Evolutionary conservation across 2,113 vertebrate genomes (phyloP).

Genomic region (Rattus norvegicus): GRCr8 NC_086039.1:65357001-65357500

Average conservation of each 20-base stretch:
- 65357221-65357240: not conserved
- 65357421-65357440: not conserved
- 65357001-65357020: not conserved
- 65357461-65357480: not conserved
- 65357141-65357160: not conserved
- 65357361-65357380: not conserved
- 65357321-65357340: not conserved
- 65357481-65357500: not conserved
- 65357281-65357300: not conserved
- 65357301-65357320: not conserved
- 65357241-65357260: not conserved
- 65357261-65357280: not conserved
- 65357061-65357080: not conserved
- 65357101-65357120: not conserved
- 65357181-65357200: not conserved
- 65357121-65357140: not conserved
- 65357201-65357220: not conserved
- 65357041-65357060: not conserved
- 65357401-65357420: not conserved
- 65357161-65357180: not conserved
- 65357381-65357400: not conserved
- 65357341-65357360: not conserved
- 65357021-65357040: not conserved
- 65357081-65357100: not conserved
- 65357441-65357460: not conserved